Conservation (phyloP, 2,113 vertebrate species). For the Spea bombifrons region DNA sequence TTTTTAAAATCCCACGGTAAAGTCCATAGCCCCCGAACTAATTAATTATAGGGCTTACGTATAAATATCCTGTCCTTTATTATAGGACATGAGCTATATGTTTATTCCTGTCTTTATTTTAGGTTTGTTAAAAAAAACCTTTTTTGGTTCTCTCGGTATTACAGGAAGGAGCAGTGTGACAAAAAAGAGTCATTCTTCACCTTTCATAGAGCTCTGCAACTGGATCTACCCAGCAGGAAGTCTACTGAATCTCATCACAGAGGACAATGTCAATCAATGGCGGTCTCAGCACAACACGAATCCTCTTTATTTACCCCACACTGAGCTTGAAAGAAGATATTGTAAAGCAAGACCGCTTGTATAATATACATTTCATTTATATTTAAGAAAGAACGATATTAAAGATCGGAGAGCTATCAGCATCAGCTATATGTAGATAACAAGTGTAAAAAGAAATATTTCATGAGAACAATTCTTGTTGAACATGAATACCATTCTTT, state of each 20-base stretch:
- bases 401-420: background rate
- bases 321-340: background rate
- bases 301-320: conserved; percentile 4
- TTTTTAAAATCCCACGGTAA: no score
- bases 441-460: background rate
- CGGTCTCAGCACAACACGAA: conserved; percentile 8
- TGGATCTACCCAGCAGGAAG: conserved; percentile 5
- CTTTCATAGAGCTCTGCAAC: conserved; percentile 9
- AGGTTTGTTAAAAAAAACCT: background rate
- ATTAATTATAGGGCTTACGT: no score
- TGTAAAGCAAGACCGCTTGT: background rate
- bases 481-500: conserved; percentile 13
- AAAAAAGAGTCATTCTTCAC: background rate
- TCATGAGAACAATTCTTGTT: background rate
- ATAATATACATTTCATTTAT: background rate
- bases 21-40: no score
- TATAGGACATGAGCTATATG: no score
- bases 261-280: conserved; percentile 21
- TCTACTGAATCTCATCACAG: background rate
- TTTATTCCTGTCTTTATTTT: background rate
- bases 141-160: background rate
- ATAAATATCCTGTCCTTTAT: no score
- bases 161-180: background rate
- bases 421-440: background rate
- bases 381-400: background rate